Conservation (phyloP, 1,140 invertebrate species). For the Ganaspis sp. region DNA sequence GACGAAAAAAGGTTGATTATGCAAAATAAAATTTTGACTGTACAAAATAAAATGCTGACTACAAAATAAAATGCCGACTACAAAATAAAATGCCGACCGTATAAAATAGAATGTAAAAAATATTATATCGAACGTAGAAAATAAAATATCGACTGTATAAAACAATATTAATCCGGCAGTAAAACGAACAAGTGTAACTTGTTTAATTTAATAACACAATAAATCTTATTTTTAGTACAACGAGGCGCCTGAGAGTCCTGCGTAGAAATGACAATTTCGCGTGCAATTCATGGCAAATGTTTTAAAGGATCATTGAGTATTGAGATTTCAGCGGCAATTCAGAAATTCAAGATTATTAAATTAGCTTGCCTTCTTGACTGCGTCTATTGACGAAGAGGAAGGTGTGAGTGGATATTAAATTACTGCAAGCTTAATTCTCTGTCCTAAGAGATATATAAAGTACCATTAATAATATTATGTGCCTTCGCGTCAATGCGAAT, state of each 20-base stretch:
- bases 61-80: too few relatives aligned
- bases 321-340: neutral
- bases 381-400: neutral
- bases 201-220: neutral
- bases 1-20: too few relatives aligned
- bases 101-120: too few relatives aligned
- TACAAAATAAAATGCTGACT: too few relatives aligned
- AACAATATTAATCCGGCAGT: neutral
- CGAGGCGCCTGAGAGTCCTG: neutral
- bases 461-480: constrained; percentile 64
- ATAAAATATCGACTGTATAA: too few relatives aligned
- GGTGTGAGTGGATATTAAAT: neutral
- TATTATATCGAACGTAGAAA: too few relatives aligned
- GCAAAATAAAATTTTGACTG: too few relatives aligned
- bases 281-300: neutral
- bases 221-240: constrained; percentile 4
- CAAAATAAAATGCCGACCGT: too few relatives aligned
- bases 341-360: neutral
- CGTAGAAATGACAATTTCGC: neutral
- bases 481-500: constrained; percentile 57
- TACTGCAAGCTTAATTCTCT: constrained; percentile 30
- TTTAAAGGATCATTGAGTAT: neutral
- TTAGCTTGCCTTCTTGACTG: neutral
- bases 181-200: neutral
- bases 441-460: constrained; percentile 62